Evolutionary conservation across 2,113 vertebrate species (phyloP).

Genomic region (Callipepla californica): DNA sequence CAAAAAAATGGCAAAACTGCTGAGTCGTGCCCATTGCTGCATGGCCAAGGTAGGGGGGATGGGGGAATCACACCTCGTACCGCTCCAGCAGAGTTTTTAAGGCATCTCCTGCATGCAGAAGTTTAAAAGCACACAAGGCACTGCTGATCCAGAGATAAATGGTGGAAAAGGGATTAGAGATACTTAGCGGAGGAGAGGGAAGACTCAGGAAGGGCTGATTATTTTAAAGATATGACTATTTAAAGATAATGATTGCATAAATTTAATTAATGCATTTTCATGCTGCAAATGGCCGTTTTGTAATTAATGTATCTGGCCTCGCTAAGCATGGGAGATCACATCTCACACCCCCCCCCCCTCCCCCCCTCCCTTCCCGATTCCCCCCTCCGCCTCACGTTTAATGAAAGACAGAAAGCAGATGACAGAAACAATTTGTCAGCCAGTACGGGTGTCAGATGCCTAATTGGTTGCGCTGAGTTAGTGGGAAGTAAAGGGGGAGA

Average conservation of each 20-base stretch:
- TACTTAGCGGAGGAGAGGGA: constrained; percentile 58
- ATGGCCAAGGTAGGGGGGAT: not conserved
- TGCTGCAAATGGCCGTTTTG: constrained; percentile 92
- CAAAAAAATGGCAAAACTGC: not conserved
- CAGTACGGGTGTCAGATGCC: constrained; percentile 88
- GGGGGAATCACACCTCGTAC: not conserved
- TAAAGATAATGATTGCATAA: constrained; percentile 99
- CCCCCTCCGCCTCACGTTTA: constrained; percentile 69
- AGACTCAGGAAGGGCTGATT: constrained; percentile 82
- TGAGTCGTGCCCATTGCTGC: not conserved
- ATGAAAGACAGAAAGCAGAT: constrained; percentile 96
- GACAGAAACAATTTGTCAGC: constrained; percentile 90
- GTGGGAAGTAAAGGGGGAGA: constrained; percentile 85
- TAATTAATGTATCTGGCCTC: constrained; percentile 88
- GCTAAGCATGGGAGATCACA: constrained; percentile 85
- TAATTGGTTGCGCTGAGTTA: constrained; percentile 92
- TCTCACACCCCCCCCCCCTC: constrained; percentile 55
- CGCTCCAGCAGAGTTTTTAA: not conserved
- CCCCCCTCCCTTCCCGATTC: not conserved
- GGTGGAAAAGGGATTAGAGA: constrained; percentile 73
- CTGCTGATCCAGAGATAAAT: constrained; percentile 74
- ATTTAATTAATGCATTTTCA: constrained; percentile 99
- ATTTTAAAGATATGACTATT: constrained; percentile 97
- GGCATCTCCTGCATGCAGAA: not conserved
- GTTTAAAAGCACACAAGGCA: not conserved